Percentiles rank a stretch among this genome's conserved stretches.
Conservation (phyloP, 2,113 vertebrate species). For the Cryptoleucopteryx plumbea region DNA sequence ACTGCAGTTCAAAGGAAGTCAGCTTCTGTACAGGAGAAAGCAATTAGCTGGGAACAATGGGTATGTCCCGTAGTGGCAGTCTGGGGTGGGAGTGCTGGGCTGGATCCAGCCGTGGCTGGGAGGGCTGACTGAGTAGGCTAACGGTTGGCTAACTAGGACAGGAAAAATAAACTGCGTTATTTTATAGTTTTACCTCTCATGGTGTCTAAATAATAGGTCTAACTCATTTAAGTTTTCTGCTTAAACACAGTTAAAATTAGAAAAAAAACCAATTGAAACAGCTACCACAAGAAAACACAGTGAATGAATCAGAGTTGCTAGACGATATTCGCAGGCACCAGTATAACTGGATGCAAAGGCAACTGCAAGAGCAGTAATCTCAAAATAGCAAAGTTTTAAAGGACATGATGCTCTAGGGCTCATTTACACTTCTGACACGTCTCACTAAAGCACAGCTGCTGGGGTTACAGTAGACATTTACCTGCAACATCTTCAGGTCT, state of each 20-base stretch:
- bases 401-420: background rate
- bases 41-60: conserved; percentile 5
- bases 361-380: background rate
- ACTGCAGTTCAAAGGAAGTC: background rate
- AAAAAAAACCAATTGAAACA: background rate
- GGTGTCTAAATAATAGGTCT: background rate
- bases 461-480: background rate
- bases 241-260: background rate
- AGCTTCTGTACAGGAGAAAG: background rate
- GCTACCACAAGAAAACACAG: background rate
- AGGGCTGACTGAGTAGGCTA: background rate
- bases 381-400: background rate
- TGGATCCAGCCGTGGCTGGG: background rate
- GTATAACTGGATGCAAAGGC: background rate
- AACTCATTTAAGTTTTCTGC: background rate
- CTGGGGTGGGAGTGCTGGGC: background rate
- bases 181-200: background rate
- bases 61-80: background rate
- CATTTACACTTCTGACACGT: background rate
- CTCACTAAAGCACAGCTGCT: background rate
- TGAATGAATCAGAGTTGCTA: background rate
- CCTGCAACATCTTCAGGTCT: background rate
- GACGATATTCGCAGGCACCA: background rate
- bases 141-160: background rate
- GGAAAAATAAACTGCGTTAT: background rate